Percentiles rank a stretch among this genome's conserved stretches.
phyloP scores from a whole-genome alignment of 1,140 invertebrate species.

The Tetramorium parvispinum region DNA sequence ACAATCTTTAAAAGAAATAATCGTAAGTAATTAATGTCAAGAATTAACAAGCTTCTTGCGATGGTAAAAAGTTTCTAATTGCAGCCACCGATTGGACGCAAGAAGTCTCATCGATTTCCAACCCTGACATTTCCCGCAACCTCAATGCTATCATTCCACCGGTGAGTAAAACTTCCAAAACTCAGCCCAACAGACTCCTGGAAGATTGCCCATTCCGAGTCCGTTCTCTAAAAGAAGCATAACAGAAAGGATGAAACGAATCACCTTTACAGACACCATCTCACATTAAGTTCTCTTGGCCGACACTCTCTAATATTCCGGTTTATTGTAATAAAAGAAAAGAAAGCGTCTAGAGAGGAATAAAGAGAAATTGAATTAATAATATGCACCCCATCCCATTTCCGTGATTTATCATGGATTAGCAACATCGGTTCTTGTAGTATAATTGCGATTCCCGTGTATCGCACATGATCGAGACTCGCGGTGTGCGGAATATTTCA shows the following conservation, averaged over 20 bases:
- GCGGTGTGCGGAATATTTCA: constrained; percentile 54
- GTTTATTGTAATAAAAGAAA: constrained; percentile 13
- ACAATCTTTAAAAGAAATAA: neutral
- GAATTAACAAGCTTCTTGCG: neutral
- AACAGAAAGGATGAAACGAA: neutral
- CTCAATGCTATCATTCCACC: constrained; percentile 10
- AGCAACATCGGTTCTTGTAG: neutral
- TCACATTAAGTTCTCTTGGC: constrained; percentile 1
- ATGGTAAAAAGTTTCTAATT: neutral
- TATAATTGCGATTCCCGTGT: constrained; percentile 56
- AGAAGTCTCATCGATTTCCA: constrained; percentile 31
- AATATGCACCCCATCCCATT: neutral
- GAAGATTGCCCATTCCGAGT: constrained; percentile 21
- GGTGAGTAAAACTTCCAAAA: constrained; percentile 37
- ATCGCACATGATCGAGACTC: constrained; percentile 35
- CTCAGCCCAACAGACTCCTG: constrained; percentile 20
- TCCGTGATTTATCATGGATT: constrained; percentile 21
- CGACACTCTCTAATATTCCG: constrained; percentile 12
- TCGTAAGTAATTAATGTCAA: constrained; percentile 3
- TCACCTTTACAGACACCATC: neutral
- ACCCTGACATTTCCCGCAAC: neutral
- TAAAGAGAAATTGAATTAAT: constrained; percentile 50
- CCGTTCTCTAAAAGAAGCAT: constrained; percentile 7
- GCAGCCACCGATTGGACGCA: neutral
- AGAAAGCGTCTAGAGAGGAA: neutral